Evolutionary conservation across 1,140 invertebrate genomes (phyloP).

Genomic region (Orchestia grillus): DNA sequence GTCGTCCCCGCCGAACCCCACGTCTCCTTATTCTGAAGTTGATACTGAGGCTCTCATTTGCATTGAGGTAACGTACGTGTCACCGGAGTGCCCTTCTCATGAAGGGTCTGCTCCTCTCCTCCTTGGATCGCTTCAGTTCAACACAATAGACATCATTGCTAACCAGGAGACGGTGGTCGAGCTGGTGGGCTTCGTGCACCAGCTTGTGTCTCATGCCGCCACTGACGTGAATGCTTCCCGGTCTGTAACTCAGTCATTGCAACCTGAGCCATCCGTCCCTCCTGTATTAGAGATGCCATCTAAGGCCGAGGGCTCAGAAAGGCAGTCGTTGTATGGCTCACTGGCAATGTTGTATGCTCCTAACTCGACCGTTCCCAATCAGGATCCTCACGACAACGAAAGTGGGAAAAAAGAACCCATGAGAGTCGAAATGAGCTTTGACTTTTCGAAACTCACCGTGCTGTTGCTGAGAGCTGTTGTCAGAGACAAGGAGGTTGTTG

Average conservation of each 20-base stretch:
- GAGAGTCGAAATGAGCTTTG: slow-evolving; percentile 86
- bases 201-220: slow-evolving; percentile 76
- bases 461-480: slow-evolving; percentile 84
- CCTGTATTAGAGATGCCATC: not conserved
- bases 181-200: slow-evolving; percentile 86
- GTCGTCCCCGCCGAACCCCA: slow-evolving; percentile 55
- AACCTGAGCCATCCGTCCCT: not conserved
- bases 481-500: slow-evolving; percentile 78
- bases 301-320: slow-evolving; percentile 18
- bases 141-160: slow-evolving; percentile 92
- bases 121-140: slow-evolving; percentile 85
- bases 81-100: slow-evolving; percentile 73
- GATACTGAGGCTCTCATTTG: slow-evolving; percentile 88
- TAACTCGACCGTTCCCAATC: not conserved
- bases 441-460: slow-evolving; percentile 92
- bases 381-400: not conserved
- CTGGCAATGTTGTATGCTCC: slow-evolving; percentile 54
- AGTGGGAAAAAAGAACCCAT: slow-evolving; percentile 60
- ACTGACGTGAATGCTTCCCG: not conserved
- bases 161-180: slow-evolving; percentile 97
- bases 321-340: slow-evolving; percentile 22
- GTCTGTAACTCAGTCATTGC: not conserved
- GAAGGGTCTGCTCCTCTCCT: slow-evolving; percentile 69
- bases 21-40: slow-evolving; percentile 57
- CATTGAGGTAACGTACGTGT: slow-evolving; percentile 83